phyloP scores from a whole-genome alignment of 2,888 invertebrate species.

The Torymus texanus region DNA sequence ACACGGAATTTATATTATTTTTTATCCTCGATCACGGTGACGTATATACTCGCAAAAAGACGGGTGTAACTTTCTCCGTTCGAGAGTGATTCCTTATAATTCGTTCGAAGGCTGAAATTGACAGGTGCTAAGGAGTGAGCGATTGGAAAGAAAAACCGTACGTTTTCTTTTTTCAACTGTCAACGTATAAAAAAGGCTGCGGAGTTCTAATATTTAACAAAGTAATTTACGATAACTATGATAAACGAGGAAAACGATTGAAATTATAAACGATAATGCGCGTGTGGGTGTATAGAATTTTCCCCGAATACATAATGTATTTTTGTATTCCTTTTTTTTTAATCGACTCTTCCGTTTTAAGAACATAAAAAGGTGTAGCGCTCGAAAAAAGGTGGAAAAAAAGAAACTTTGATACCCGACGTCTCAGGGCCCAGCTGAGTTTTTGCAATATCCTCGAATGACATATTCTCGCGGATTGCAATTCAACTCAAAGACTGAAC shows the following conservation, averaged over 20 bases:
- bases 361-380: constrained; percentile 31
- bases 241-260: constrained; percentile 41
- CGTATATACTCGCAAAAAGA: constrained; percentile 20
- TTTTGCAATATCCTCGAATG: constrained; percentile 41
- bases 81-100: constrained; percentile 48
- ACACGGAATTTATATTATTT: constrained; percentile 27
- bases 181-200: constrained; percentile 18
- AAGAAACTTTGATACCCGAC: constrained; percentile 33
- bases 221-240: constrained; percentile 30
- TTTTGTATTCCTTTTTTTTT: constrained; percentile 60
- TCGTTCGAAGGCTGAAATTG: constrained; percentile 69
- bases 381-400: constrained; percentile 18
- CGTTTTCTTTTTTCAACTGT: constrained; percentile 15
- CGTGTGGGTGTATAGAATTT: constrained; percentile 14
- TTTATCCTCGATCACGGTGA: neutral
- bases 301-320: constrained; percentile 54
- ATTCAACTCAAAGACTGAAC: constrained; percentile 71
- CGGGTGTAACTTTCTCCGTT: constrained; percentile 2
- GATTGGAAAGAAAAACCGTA: constrained; percentile 16
- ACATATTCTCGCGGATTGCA: constrained; percentile 61
- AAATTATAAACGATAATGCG: constrained; percentile 24
- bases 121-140: constrained; percentile 68
- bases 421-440: constrained; percentile 53
- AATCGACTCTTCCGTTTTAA: constrained; percentile 57
- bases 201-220: constrained; percentile 26